Percentiles rank a stretch among this genome's conserved stretches.
Conservation (phyloP, 35 echinoderm and acorn worm genomes). For the Lytechinus pictus region DNA sequence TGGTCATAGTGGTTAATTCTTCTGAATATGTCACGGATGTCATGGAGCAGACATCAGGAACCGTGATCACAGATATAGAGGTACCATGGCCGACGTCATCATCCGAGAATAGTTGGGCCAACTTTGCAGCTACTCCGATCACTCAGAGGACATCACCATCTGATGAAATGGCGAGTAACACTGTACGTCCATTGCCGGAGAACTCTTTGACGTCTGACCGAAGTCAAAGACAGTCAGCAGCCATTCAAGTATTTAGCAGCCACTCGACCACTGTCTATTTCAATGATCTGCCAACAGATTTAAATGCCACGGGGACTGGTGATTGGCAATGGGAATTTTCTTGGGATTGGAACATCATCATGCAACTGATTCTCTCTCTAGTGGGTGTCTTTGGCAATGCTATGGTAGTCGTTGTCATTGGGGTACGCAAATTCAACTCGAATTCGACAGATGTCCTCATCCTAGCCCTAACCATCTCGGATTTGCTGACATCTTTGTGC, state of each 20-base stretch:
- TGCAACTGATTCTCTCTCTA: background rate
- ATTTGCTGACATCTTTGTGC: background rate
- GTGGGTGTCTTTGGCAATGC: background rate
- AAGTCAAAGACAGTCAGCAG: background rate
- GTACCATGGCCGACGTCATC: background rate
- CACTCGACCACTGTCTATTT: background rate
- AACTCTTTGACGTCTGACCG: background rate
- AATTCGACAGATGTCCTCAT: background rate
- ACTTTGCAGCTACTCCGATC: background rate
- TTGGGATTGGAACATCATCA: background rate
- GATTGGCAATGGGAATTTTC: background rate
- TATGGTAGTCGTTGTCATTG: background rate
- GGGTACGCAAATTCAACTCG: background rate
- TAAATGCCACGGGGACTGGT: background rate
- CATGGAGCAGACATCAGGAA: background rate
- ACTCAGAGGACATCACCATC: background rate
- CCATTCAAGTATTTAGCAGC: background rate
- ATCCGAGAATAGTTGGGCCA: background rate
- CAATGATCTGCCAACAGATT: background rate
- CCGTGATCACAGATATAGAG: background rate
- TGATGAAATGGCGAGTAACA: background rate
- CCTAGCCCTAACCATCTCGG: background rate
- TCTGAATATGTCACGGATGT: background rate
- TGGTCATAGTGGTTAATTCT: background rate
- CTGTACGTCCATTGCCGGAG: background rate